Evolutionary conservation across 2,888 invertebrate species (phyloP).

Genomic region (Cosmia trapezina): DNA sequence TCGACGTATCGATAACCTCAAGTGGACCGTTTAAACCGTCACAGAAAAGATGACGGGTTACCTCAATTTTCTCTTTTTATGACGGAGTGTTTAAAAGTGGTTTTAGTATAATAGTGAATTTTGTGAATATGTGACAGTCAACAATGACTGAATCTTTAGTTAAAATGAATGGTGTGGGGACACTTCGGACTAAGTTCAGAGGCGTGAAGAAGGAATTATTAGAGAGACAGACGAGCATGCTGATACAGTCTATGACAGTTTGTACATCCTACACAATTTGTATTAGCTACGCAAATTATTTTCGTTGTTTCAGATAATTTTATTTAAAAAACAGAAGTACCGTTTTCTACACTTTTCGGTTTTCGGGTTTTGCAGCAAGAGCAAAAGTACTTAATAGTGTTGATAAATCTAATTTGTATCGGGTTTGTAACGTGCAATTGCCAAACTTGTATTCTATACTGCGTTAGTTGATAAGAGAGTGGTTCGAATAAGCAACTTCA

Average conservation of each 20-base stretch:
- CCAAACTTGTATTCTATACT: constrained; percentile 17
- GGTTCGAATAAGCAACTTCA: constrained; percentile 3
- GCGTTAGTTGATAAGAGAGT: constrained; percentile 15
- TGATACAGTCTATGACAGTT: constrained; percentile 95
- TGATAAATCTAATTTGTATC: constrained; percentile 13
- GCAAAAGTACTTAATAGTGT: not conserved
- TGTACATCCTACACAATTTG: constrained; percentile 80
- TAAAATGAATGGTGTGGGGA: constrained; percentile 89
- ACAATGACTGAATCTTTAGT: constrained; percentile 54
- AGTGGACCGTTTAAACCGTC: constrained; percentile 26
- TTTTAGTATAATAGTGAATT: constrained; percentile 58
- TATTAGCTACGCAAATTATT: constrained; percentile 1
- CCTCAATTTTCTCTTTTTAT: constrained; percentile 16
- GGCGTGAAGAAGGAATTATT: constrained; percentile 94
- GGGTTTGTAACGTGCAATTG: constrained; percentile 11
- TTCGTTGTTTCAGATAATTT: not conserved
- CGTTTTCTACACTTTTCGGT: not conserved
- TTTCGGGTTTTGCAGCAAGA: not conserved
- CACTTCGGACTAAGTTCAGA: constrained; percentile 92
- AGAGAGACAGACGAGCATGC: constrained; percentile 93
- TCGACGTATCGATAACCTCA: constrained; percentile 18
- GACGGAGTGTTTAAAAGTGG: constrained; percentile 39
- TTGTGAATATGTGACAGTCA: constrained; percentile 68
- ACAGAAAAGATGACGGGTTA: constrained; percentile 40
- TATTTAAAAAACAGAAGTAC: no score